These are phyloP conservation scores for Archegozetes longisetosus DNA, from an alignment of 1,140 invertebrate species.

Conservation along the genomic window DNA sequence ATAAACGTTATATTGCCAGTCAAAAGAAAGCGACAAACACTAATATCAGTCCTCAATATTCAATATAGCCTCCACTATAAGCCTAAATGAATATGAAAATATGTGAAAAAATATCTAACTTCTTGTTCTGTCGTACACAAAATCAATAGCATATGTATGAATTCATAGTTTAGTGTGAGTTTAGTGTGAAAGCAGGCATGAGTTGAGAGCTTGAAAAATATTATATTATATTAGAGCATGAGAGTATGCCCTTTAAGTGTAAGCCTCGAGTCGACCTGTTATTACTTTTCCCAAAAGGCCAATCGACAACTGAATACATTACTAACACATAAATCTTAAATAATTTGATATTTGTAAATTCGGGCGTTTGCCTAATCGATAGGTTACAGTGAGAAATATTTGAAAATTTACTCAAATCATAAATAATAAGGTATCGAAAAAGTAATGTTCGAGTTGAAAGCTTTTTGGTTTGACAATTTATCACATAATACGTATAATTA, in stretches of 20 bases:
- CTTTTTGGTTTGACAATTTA: no score
- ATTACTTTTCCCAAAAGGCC: neutral
- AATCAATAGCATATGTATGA: neutral
- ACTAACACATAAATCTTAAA: neutral
- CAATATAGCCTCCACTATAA: no score
- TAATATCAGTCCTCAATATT: no score
- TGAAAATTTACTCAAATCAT: no score
- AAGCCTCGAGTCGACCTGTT: neutral
- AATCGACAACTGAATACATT: neutral
- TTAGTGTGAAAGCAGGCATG: neutral
- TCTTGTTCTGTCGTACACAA: neutral
- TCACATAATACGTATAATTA: no score
- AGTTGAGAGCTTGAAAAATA: neutral
- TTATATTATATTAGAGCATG: neutral
- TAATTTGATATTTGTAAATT: neutral
- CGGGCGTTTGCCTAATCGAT: neutral
- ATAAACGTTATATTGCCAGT: no score
- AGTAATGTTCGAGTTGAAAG: no score
- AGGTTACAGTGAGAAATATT: no score
- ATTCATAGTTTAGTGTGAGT: neutral
- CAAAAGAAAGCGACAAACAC: no score
- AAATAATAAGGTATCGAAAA: no score
- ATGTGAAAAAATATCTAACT: neutral
- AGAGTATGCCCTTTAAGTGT: neutral
- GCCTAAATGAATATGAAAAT: neutral